Evolutionary conservation across 2,113 vertebrate species (phyloP), one percentile per base, ranked within the genome.

Genomic region (Zosterops japonicus): DNA sequence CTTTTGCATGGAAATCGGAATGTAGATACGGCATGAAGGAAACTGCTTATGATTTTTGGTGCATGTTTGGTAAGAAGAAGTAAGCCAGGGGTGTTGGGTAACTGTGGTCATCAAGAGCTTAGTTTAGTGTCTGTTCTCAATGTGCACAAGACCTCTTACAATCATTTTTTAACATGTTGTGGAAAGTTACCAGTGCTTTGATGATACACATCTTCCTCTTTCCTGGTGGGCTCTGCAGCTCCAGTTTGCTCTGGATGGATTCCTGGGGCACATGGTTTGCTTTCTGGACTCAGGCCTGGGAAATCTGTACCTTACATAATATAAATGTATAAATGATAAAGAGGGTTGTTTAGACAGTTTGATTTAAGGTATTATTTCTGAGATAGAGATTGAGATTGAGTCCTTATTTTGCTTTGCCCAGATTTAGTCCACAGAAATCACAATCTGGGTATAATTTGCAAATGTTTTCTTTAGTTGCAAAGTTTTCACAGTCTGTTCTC

Each of bases 381-480:
- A 94, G 65, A 59, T 20, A n/a, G n/a, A 20, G 17, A 76, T 11
- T 69, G 72, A 71, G 44, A 76, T 78, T 0, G 0, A 77, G 61
- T 31, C 56, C 47, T 89, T 42, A 4, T 63, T 95, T 93, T 88
- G n/a, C 57, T 93, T 95, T 79, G 44, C 46, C 20, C 28, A 2
- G 46, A 61, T 65, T 81, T 90, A 90, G 92, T 94, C 74, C 72
- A 57, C 47, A 87, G 60, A 90, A 93, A 89, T 89, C 65, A 68
- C 71, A 87, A 87, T 76, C 78, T 95, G 94, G 60, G 67, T 85
- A n/a, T 84, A 59, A 91, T 87, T 93, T 95, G 82, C 80, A 87
- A 95, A 85, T 83, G 69, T 89, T 93, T 96, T 68, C 87, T 96
- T 96, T 87, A 89, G 75, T 52, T 91, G 91, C 79, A 65, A 71